phyloP scores from a whole-genome alignment of 53 echinoderm and acorn worm species.

The Temnopleurus reevesii region DNA sequence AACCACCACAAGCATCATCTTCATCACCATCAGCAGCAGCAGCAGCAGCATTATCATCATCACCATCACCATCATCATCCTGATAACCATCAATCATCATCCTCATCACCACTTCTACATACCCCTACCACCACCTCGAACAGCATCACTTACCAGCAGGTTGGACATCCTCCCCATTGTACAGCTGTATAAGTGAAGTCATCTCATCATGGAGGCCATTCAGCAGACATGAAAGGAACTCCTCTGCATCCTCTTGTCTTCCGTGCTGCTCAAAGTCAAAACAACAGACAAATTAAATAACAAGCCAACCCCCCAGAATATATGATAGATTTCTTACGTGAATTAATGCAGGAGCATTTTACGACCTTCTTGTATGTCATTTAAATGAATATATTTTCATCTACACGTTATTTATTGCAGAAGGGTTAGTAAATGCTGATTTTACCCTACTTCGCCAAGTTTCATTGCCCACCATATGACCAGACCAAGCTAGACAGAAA shows the following conservation, averaged over 20 bases:
- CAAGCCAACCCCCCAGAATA: no score
- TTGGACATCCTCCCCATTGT: conserved; percentile 8
- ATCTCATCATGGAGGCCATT: conserved; percentile 98
- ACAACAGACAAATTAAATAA: not conserved
- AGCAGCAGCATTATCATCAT: not conserved
- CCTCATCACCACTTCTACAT: not conserved
- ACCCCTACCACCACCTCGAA: no score
- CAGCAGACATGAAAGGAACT: conserved; percentile 88
- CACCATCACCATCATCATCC: conserved; percentile 21
- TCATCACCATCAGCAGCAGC: not conserved
- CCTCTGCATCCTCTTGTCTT: conserved; percentile 98
- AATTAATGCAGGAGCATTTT: no score
- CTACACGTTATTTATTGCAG: no score
- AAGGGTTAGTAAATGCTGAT: no score
- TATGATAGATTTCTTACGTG: no score
- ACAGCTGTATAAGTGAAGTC: conserved; percentile 73
- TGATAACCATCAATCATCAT: no score
- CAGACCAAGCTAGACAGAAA: no score
- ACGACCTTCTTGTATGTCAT: no score
- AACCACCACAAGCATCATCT: not conserved
- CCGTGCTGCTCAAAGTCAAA: conserved; percentile 71
- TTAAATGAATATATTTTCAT: no score
- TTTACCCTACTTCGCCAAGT: no score
- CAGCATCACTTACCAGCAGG: not conserved
- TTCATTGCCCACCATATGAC: no score